A percentile compares a stretch with the other conserved stretches of the same genome.
Evolutionary conservation across 2,113 vertebrate genomes (phyloP).

Genomic region (Crotophaga sulcirostris): DNA sequence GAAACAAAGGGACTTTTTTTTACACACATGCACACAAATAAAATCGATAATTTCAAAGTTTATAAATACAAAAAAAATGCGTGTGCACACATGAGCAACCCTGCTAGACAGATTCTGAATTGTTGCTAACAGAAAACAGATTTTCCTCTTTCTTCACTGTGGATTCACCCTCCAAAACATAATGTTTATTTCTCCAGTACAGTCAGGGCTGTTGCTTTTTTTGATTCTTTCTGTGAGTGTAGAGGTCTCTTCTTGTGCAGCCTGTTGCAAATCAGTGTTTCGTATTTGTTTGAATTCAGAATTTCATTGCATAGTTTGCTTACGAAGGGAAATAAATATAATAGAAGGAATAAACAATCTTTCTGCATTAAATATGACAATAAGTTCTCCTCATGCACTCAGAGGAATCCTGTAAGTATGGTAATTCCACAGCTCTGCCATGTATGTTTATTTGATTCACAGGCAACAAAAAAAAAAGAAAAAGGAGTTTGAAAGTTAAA

Average conservation of each 20-base stretch:
- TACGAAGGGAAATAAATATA: not conserved
- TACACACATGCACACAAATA: fast-evolving
- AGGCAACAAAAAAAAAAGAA: not conserved
- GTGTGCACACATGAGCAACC: not conserved
- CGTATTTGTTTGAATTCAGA: not conserved
- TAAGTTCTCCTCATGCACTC: not conserved
- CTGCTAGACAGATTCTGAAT: not conserved
- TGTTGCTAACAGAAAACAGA: not conserved
- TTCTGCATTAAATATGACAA: not conserved
- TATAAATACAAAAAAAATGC: not conserved
- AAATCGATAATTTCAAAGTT: not conserved
- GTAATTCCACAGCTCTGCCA: not conserved
- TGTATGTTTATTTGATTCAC: not conserved
- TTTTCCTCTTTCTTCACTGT: not conserved
- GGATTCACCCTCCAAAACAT: not conserved
- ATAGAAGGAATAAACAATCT: not conserved
- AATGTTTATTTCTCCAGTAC: not conserved
- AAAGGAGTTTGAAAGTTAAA: not conserved
- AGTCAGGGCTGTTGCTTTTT: not conserved
- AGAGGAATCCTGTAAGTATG: not conserved
- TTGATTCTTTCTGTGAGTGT: fast-evolving
- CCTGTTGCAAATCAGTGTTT: not conserved
- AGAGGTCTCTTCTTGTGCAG: not conserved
- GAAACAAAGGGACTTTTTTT: not conserved
- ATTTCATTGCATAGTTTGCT: not conserved